These are phyloP conservation scores for Acanthococcus lagerstroemiae DNA, from an alignment of 2,888 invertebrate genomes.

Conservation along the genomic window DNA sequence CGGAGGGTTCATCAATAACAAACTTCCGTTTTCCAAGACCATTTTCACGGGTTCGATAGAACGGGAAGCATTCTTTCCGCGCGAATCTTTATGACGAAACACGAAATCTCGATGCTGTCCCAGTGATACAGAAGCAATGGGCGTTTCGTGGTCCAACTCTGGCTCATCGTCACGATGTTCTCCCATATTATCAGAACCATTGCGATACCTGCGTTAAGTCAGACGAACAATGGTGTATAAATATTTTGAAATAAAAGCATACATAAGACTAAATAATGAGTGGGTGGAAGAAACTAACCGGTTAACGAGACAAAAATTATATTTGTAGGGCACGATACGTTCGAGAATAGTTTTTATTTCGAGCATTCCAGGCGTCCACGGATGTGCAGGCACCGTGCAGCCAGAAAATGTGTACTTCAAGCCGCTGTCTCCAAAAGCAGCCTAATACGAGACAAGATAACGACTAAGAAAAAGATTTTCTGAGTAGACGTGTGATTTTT, in stretches of 20 bases:
- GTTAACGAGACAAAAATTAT: conserved; percentile 59
- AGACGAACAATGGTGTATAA: conserved; percentile 26
- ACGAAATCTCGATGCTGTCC: conserved; percentile 56
- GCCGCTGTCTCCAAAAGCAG: conserved; percentile 56
- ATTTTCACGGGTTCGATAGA: conserved; percentile 48
- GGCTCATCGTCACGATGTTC: conserved; percentile 62
- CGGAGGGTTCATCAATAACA: conserved; percentile 59
- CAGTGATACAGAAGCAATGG: conserved; percentile 59
- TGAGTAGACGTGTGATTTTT: neutral
- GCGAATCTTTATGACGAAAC: conserved; percentile 51
- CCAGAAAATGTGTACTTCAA: conserved; percentile 57
- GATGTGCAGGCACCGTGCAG: conserved; percentile 51
- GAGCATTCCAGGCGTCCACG: conserved; percentile 50
- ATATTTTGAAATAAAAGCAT: neutral
- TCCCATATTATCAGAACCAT: conserved; percentile 59
- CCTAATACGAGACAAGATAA: conserved; percentile 41
- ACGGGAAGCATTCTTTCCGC: conserved; percentile 45
- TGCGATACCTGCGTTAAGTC: conserved; percentile 48
- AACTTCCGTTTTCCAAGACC: conserved; percentile 53
- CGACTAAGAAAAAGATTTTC: conserved; percentile 22
- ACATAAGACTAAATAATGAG: too few species aligned
- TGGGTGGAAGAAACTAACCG: conserved; percentile 42
- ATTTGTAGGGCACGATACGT: conserved; percentile 47
- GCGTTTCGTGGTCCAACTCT: conserved; percentile 50
- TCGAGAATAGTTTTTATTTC: conserved; percentile 47